Percentiles rank a stretch among this genome's conserved stretches.
Conservation (phyloP, 2,888 invertebrate species). For the Lasioglossum oenotherae region DNA sequence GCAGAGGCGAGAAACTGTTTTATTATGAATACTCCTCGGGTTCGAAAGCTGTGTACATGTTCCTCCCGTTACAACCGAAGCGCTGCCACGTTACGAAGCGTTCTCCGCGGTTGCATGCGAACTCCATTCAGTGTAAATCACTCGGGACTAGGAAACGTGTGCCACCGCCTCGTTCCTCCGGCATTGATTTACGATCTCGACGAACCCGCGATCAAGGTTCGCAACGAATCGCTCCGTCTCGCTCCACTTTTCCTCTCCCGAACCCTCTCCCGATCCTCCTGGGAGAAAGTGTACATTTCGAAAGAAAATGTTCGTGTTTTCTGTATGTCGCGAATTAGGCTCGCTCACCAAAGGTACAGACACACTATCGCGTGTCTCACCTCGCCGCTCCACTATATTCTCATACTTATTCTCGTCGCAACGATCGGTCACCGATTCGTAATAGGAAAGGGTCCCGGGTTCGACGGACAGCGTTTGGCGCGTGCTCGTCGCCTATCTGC, state of each 20-base stretch:
- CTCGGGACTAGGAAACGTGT: conserved; percentile 1
- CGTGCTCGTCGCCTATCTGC: conserved; percentile 14
- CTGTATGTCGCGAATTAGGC: neutral
- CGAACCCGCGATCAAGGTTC: neutral
- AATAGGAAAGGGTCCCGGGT: neutral
- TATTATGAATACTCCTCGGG: neutral
- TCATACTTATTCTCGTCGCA: neutral
- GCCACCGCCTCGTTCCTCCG: neutral
- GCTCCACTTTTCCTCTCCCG: neutral
- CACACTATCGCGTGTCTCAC: too few species aligned
- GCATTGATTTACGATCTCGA: neutral
- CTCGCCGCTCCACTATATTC: too few species aligned
- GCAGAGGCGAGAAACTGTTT: conserved; percentile 15
- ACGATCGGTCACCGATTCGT: neutral
- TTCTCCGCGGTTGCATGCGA: conserved; percentile 11
- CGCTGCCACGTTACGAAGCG: conserved; percentile 7
- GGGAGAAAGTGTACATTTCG: neutral
- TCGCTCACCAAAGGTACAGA: too few species aligned
- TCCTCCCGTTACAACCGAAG: conserved; percentile 1
- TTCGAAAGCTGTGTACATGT: conserved; percentile 8
- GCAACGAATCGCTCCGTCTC: neutral
- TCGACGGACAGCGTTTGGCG: neutral
- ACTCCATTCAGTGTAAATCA: conserved; percentile 26
- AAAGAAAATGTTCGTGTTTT: neutral
- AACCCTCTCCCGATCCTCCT: neutral